Percentiles rank a stretch among this genome's conserved stretches.
Evolutionary conservation across 2,113 vertebrate genomes (phyloP).

Genomic region (Mustelus asterias): DNA sequence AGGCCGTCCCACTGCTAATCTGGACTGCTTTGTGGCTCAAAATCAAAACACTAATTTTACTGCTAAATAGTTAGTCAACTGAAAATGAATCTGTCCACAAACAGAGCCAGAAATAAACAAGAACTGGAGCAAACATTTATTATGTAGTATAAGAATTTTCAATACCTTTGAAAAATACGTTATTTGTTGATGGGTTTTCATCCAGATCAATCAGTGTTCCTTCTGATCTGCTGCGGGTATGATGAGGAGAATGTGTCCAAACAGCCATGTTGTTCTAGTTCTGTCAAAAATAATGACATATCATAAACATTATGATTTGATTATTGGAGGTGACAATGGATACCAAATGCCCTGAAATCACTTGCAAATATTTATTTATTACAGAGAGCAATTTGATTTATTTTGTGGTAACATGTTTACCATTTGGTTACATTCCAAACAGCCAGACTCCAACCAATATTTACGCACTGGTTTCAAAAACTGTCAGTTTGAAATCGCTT

Average conservation of each 20-base stretch:
- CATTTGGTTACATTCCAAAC: not conserved
- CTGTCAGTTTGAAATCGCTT: not conserved
- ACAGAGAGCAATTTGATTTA: not conserved
- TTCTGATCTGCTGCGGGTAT: conserved; percentile 71
- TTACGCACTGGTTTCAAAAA: not conserved
- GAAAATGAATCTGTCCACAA: not conserved
- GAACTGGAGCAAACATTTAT: not conserved
- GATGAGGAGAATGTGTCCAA: conserved; percentile 52
- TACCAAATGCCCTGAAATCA: not conserved
- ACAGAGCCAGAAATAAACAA: not conserved
- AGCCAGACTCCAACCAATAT: not conserved
- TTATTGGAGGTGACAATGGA: not conserved
- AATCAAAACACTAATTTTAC: not conserved
- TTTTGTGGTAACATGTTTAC: not conserved
- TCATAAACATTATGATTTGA: not conserved
- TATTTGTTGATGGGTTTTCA: conserved; percentile 49
- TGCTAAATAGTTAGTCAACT: not conserved
- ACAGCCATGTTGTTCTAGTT: conserved; percentile 42
- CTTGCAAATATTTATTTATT: not conserved
- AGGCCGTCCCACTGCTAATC: not conserved
- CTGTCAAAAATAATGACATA: not conserved
- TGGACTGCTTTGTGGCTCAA: not conserved
- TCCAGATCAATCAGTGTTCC: conserved; percentile 76
- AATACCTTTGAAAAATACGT: conserved; percentile 58
- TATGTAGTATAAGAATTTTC: not conserved